Evolutionary conservation across 2,113 vertebrate species (phyloP), one percentile per base, ranked within the genome.

Genomic region (Anguilla rostrata): DNA sequence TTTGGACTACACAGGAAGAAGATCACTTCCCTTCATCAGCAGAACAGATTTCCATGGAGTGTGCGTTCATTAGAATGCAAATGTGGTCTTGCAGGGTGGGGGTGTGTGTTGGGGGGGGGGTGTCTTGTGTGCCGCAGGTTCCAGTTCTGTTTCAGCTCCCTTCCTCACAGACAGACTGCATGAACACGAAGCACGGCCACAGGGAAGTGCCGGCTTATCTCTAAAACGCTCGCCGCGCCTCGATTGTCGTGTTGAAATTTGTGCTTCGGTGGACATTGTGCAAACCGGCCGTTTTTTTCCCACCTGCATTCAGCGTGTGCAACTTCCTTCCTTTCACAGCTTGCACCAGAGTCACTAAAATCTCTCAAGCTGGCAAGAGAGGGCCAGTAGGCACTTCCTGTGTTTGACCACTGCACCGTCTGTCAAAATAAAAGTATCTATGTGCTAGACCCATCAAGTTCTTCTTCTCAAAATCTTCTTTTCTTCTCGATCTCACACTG

Each of bases 1-100:
- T 75, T 75, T 34, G 71, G 34, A 34, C 34, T 75, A 14, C 29
- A 12, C 22, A 12, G 43, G 22, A 12, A 49, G 46, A 29, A 82
- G 43, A 8, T 12, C 26, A 12, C 41, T 49, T 82, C 26, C 41
- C 60, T 66, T 49, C 81, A 5, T 1, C 5, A n/a, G 18, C 81
- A 46, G 43, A 49, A 20, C 46, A n/a, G 46, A 49, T 43, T 82
- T 83, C 18, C 8, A 5, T 3, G 20, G 29, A 14, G 39, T 29
- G 34, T 63, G 14, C 3, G 12, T 63, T 83, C 56, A 83, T 83
- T 83, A 83, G n/a, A 39, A 83, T 83, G 53, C 26, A 82, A 82
- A 82, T 82, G 22, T 53, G 81, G 81, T 82, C 46, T 82, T 39
- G 3, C 18, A 26, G n/a, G 78, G 12, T 5, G 43, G 43, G 9